These are phyloP conservation scores for Phylloscopus collybita DNA, from an alignment of 2,797 vertebrate species.

Conservation along the genomic window DNA sequence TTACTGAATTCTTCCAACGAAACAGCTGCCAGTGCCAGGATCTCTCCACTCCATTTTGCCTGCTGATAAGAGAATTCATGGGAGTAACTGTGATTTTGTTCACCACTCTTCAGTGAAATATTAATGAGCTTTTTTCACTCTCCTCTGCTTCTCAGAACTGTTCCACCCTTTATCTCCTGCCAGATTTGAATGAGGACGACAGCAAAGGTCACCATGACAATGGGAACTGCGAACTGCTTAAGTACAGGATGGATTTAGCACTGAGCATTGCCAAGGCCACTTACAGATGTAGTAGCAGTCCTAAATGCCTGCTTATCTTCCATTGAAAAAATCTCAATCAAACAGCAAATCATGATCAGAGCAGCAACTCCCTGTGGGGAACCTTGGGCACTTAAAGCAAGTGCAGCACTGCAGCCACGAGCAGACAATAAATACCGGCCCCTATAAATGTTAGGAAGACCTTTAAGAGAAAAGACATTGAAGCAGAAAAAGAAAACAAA, in stretches of 20 bases:
- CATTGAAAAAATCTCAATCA: not conserved
- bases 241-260: not conserved
- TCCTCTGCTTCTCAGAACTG: not conserved
- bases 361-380: not conserved
- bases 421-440: not conserved
- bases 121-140: not conserved
- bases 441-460: not conserved
- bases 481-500: not conserved
- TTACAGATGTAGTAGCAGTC: not conserved
- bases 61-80: not conserved
- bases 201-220: slow-evolving; percentile 49
- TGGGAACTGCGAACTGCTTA: not conserved
- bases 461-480: not conserved
- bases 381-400: not conserved
- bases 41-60: not conserved
- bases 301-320: not conserved
- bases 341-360: not conserved
- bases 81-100: not conserved
- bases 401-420: not conserved
- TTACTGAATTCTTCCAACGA: not conserved
- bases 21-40: not conserved
- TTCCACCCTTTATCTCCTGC: not conserved
- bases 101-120: not conserved
- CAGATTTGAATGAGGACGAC: slow-evolving; percentile 8
- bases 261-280: not conserved